Evolutionary conservation across 2,797 vertebrate genomes (phyloP), one percentile per base, ranked within the genome.

Genomic region (Enteromius afrohamiltoni): DNA sequence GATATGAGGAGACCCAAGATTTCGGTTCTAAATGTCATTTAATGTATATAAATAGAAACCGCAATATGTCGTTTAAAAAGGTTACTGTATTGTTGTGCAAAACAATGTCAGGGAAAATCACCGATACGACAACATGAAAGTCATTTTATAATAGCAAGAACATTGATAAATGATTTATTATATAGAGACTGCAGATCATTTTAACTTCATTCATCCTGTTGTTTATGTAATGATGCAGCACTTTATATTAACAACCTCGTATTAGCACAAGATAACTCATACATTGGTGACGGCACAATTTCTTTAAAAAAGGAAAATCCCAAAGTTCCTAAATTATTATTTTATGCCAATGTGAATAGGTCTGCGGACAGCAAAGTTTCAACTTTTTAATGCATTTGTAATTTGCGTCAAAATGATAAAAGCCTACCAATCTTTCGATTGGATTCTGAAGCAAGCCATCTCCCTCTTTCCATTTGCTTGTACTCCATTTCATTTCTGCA

Each of bases 401-500:
- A 23, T 58, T 11, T 58, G 3, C n/a, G 3, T 23, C 10, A 58
- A 23, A 23, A 11, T 9, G 10, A 23, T 23, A 58, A 23, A 23
- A 58, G n/a, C n/a, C 55, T 58, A 23, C 55, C n/a, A 58, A 26
- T 77, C 13, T 60, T 16, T 37, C 31, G 0, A 21, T 53, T 53
- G n/a, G 31, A 16, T 26, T 23, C 37, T 80, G 10, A 70, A 47
- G 29, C 62, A 62, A 62, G 14, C 37, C n/a, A 49, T 76, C 40
- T 47, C 9, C 16, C 21, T 9, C 29, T 60, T 60, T 31, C 23
- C 13, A 47, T 79, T 67, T 53, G 64, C 14, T 51, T 4, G 2
- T 71, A 13, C 9, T 62, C 40, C 68, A 19, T 71, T 73, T 60
- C 68, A 80, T 49, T 45, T 73, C 40, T 23, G 14, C 55, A 23